Conservation (phyloP, 1,140 invertebrate genomes). For the Hylyphantes graminicola region DNA sequence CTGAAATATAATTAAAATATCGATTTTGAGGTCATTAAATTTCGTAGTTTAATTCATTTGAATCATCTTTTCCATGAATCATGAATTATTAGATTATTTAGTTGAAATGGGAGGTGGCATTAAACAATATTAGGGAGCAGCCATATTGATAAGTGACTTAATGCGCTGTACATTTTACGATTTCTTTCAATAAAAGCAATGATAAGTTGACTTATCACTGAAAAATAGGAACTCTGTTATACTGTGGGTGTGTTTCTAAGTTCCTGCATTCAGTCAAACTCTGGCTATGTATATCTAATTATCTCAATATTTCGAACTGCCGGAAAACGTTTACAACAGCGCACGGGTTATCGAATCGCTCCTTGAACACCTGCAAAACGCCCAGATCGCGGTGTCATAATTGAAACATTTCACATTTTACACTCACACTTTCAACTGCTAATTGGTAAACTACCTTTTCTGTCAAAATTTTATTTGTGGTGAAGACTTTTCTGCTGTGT, state of each 20-base stretch:
- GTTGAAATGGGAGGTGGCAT: slow-evolving; percentile 33
- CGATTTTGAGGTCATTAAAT: too few species aligned
- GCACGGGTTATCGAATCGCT: slow-evolving; percentile 52
- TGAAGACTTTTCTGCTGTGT: background rate
- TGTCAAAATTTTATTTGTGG: background rate
- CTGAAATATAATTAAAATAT: too few species aligned
- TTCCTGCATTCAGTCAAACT: slow-evolving; percentile 2
- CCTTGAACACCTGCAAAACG: slow-evolving; percentile 56
- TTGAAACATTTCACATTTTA: background rate
- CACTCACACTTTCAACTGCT: slow-evolving; percentile 3
- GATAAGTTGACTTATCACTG: slow-evolving; percentile 37
- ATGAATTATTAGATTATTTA: background rate
- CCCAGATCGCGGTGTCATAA: slow-evolving; percentile 55
- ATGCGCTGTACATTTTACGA: slow-evolving; percentile 50
- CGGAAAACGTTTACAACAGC: slow-evolving; percentile 49
- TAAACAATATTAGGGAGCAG: slow-evolving; percentile 31
- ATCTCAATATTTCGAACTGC: slow-evolving; percentile 34
- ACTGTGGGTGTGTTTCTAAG: background rate
- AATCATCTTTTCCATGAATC: too few species aligned
- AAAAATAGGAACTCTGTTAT: background rate
- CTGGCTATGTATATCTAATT: slow-evolving; percentile 34
- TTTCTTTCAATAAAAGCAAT: slow-evolving; percentile 23
- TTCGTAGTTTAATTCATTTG: too few species aligned
- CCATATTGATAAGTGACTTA: slow-evolving; percentile 51
- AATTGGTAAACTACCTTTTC: background rate